A percentile compares a stretch with the other conserved stretches of the same genome.
These are phyloP conservation scores for Apis florea DNA, from an alignment of 1,140 invertebrate genomes.

Conservation along the genomic window DNA sequence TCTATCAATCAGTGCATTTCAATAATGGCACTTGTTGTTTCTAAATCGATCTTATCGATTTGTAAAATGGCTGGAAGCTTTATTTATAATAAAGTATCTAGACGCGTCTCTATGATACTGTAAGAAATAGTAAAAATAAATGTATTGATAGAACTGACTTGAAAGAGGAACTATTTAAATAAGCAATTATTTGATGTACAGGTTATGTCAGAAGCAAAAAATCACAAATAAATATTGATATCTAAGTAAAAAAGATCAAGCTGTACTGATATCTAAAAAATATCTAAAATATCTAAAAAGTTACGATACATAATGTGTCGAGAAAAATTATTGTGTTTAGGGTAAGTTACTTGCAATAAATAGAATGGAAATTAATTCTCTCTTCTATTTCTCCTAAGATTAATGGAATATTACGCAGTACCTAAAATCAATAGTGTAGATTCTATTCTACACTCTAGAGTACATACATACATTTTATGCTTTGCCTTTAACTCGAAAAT, in stretches of 20 bases:
- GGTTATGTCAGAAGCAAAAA: not conserved
- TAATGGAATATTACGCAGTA: not conserved
- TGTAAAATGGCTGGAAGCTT: constrained; percentile 23
- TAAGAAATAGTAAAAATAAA: constrained; percentile 29
- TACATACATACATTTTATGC: not conserved
- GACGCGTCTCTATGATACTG: constrained; percentile 20
- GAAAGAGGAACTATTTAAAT: constrained; percentile 13
- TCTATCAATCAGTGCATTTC: constrained; percentile 5
- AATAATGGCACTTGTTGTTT: constrained; percentile 7
- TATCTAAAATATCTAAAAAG: too few species aligned
- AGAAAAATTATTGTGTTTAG: constrained; percentile 34
- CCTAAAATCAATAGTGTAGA: not conserved
- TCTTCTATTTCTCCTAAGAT: constrained; percentile 3
- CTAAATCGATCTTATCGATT: constrained; percentile 34
- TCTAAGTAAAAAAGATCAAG: not conserved
- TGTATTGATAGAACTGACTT: constrained; percentile 33
- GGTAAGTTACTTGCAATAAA: constrained; percentile 36
- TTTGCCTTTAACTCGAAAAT: constrained; percentile 20
- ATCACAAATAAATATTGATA: constrained; percentile 24
- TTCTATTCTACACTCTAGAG: too few species aligned
- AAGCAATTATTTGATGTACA: constrained; percentile 27
- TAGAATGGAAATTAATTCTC: constrained; percentile 28
- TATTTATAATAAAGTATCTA: constrained; percentile 33
- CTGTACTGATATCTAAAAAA: too few species aligned
- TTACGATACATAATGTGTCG: not conserved